These are phyloP conservation scores for Idris sp. DNA, from an alignment of 1,140 invertebrate genomes.

Conservation along the genomic window DNA sequence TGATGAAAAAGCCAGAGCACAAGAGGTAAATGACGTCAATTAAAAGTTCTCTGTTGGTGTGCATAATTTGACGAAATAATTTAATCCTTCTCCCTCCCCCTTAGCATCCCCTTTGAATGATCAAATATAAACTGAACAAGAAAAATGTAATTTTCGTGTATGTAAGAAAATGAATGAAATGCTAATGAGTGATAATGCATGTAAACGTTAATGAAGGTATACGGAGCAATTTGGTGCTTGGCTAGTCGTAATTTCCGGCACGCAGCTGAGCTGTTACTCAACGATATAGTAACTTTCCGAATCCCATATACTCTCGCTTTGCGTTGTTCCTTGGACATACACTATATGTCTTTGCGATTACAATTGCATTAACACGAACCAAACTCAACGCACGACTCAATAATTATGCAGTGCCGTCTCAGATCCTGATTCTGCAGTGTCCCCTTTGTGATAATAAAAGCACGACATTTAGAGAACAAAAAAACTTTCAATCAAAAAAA, in stretches of 20 bases:
- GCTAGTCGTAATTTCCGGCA: conserved; percentile 86
- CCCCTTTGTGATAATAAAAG: no score
- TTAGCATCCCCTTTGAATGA: no score
- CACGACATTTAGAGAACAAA: no score
- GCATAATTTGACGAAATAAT: conserved; percentile 40
- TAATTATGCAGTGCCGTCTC: conserved; percentile 67
- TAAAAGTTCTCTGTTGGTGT: conserved; percentile 23
- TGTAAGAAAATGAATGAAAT: conserved; percentile 47
- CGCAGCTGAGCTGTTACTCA: conserved; percentile 85
- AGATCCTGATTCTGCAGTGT: conserved; percentile 77
- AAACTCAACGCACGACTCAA: conserved; percentile 69
- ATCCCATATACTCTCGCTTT: conserved; percentile 86
- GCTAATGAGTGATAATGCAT: conserved; percentile 51
- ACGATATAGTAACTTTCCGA: conserved; percentile 90
- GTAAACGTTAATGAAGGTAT: conserved; percentile 79
- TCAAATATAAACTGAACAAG: conserved; percentile 6
- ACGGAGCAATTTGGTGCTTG: conserved; percentile 85
- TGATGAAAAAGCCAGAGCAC: no score
- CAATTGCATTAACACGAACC: conserved; percentile 67
- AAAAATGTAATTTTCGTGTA: conserved; percentile 25
- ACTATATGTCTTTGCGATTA: conserved; percentile 55
- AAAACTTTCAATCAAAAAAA: no score
- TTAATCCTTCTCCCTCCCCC: no score
- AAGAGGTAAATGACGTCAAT: conserved; percentile 29
- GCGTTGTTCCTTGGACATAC: conserved; percentile 55